Base-by-base conservation (phyloP, 1,140 invertebrate genomes). In the Drosophila sechellia region DNA sequence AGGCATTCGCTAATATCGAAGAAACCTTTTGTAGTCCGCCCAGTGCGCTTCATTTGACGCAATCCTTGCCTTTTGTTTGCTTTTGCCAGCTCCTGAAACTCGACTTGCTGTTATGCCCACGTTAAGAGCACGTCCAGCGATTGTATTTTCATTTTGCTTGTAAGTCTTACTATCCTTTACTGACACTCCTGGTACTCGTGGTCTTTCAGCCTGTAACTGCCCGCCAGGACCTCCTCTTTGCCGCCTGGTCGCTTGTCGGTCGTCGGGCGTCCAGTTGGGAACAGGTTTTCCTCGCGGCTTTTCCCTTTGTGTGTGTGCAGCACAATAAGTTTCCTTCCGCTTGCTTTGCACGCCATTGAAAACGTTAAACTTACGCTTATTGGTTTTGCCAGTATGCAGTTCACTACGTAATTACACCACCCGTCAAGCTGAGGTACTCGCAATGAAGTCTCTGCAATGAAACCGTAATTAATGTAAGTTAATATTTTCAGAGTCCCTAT, bases 31-130 rank as follows among this genome's bases (percentile, higher is more conserved):
- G 68, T 66, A 61, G 50, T 61, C 56, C 64, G 42, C 17, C 60
- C 37, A 40, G 57, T 77, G 46, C 81, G 81, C 81, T 85, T 85
- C 81, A 85, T 86, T 85, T 85, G 77, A 61, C 31, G 55, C 58
- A 85, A 85, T 84, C 76, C 77, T 72, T 72, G 66, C 59, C 61
- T 64, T 84, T 77, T 84, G 81, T 84, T 80, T 69, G 81, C 57
- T 45, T 15, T 54, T 22, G 49, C 40, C 20, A 31, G 35, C 34
- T 39, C 52, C 13, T 40, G 35, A 12, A 15, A 12, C 49, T 31
- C 59, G 4, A 40, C 34, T 46, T 17, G 49, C 45, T 72, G 56
- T 70, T 77, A 70, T 70, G 49, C 31, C 56, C 74, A 59, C 66
- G 75, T 58, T 69, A 49, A 52, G 58, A 55, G 54, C 68, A 66